Evolutionary conservation across 2,113 vertebrate species (phyloP).

Genomic region (Montifringilla adamsi): DNA sequence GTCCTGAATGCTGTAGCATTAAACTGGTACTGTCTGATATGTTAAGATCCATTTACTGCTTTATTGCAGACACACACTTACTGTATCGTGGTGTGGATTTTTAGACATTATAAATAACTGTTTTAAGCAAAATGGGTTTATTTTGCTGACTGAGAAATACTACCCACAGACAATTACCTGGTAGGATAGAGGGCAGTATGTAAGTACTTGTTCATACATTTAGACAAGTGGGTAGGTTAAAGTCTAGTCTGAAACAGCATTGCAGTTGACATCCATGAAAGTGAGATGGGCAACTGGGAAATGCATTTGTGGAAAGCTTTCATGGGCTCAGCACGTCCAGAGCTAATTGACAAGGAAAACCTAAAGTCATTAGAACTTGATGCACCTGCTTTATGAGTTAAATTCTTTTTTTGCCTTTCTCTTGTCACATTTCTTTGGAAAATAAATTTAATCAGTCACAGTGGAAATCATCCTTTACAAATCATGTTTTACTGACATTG

Average conservation of each 20-base stretch:
- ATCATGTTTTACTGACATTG: neutral
- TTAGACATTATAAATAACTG: neutral
- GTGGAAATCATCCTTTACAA: neutral
- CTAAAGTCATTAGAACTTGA: neutral
- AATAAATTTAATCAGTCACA: neutral
- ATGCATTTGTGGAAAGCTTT: neutral
- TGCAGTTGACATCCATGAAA: neutral
- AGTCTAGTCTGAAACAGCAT: neutral
- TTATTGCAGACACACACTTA: neutral
- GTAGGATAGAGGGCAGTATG: neutral
- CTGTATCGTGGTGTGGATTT: neutral
- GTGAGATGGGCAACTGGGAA: neutral
- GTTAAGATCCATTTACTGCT: neutral
- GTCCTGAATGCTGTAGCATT: neutral
- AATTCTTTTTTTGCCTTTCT: neutral
- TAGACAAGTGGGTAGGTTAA: neutral
- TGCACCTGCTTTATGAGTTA: neutral
- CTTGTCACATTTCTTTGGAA: neutral
- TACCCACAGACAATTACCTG: neutral
- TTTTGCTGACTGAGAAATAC: neutral
- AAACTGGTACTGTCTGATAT: neutral
- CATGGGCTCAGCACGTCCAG: neutral
- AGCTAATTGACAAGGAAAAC: neutral
- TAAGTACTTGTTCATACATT: neutral
- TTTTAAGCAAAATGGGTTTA: neutral